Evolutionary conservation across 2,113 vertebrate species (phyloP).

Genomic region (Bubalus kerabau): DNA sequence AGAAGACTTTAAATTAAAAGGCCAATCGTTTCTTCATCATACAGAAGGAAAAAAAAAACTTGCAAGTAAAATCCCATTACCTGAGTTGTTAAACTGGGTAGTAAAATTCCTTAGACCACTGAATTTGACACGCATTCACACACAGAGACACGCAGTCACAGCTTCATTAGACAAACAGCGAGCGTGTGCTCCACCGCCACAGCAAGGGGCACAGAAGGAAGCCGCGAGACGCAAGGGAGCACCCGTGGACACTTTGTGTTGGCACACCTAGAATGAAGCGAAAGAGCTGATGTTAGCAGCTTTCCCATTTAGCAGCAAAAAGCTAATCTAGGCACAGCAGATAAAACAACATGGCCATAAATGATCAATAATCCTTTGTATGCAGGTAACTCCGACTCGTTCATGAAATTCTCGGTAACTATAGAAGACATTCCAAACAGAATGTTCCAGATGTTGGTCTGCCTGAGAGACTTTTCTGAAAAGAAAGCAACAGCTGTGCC

Average conservation of each 20-base stretch:
- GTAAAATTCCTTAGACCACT: not conserved
- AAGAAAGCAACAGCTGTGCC: not conserved
- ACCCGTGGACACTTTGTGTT: not conserved
- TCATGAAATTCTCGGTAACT: not conserved
- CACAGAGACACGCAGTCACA: no score
- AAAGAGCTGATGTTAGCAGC: not conserved
- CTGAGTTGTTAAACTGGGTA: slow-evolving; percentile 12
- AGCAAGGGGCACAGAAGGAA: not conserved
- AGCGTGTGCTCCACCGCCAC: not conserved
- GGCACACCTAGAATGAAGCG: not conserved
- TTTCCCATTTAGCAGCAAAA: not conserved
- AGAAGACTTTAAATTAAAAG: slow-evolving; percentile 52
- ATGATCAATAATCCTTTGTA: not conserved
- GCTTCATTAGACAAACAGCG: not conserved
- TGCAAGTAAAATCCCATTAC: slow-evolving; percentile 20
- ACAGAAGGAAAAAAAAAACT: not conserved
- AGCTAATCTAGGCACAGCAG: not conserved
- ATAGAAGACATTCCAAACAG: not conserved
- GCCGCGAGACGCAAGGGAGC: not conserved
- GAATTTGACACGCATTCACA: not conserved
- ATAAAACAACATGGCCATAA: not conserved
- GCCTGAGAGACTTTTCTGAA: not conserved
- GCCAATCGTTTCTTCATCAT: not conserved
- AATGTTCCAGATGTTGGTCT: not conserved
- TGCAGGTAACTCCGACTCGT: not conserved